Evolutionary conservation across 1,140 invertebrate species (phyloP), one percentile per base, ranked within the genome.

Genomic region (Brachystomella parvula): DNA sequence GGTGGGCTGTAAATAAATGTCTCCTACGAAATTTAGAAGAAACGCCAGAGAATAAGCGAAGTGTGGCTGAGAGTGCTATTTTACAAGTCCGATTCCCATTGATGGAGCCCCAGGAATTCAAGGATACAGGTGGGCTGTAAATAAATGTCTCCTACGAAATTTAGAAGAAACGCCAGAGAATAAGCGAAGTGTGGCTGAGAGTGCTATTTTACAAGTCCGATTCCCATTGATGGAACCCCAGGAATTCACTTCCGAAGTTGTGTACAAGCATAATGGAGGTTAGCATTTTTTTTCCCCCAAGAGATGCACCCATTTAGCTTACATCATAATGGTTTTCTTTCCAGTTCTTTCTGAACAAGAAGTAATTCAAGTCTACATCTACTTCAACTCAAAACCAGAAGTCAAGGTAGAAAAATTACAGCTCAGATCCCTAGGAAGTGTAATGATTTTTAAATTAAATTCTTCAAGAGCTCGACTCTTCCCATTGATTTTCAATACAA

Each of bases 1-100:
- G 49, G 2, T 63, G 61, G 61, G 61, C 61, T 47, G 47, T 49
- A 3, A 49, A 47, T 33, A n/a, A 63, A 32, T 63, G 39, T 29
- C 3, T 19, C n/a, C 9, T 63, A 3, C 26, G 32, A 21, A 49
- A 32, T 32, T 30, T 63, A 12, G 44, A 63, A 2, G 32, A 47
- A 6, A 63, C 35, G 15, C 17, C 44, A 47, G 35, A 63, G 28
- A 63, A 63, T n/a, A 63, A 47, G 32, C 9, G 61, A 53, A 63
- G 3, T 21, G 29, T 63, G 21, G 32, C 35, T 6, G 44, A 47
- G n/a, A 24, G 26, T 31, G 17, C 35, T 3, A 9, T 49, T 9
- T 2, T 21, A 2, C 61, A 49, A 9, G 31, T 63, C 32, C 35
- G 61, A 31, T 63, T 63, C 26, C 35, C 61, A 2, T 6, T 63